These are phyloP conservation scores for Brachypalpus laphriformis DNA, from an alignment of 2,888 invertebrate species.

Conservation along the genomic window DNA sequence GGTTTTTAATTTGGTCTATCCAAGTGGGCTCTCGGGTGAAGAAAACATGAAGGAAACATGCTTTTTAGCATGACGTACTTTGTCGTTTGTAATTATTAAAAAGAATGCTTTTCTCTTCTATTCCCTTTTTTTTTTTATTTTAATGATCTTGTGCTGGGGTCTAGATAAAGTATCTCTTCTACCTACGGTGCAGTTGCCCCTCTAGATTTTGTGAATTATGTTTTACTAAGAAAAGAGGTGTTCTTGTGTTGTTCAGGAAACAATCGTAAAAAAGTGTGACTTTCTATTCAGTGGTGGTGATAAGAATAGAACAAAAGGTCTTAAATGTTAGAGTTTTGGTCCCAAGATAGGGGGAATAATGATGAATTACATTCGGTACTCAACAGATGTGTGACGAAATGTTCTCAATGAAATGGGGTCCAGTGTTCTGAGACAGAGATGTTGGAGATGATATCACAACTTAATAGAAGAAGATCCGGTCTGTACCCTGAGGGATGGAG, in stretches of 20 bases:
- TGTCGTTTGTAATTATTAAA: slow-evolving; percentile 29
- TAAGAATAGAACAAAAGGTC: neutral
- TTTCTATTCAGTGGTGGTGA: neutral
- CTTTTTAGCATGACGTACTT: slow-evolving; percentile 18
- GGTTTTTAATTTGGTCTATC: slow-evolving; percentile 13
- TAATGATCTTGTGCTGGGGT: slow-evolving; percentile 1
- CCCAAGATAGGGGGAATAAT: neutral
- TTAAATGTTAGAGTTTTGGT: neutral
- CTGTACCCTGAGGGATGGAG: no score
- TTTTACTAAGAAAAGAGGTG: neutral
- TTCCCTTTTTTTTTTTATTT: slow-evolving; percentile 8
- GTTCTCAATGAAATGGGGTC: neutral
- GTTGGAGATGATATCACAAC: neutral
- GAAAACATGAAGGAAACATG: slow-evolving; percentile 20
- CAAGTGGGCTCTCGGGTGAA: slow-evolving; percentile 5
- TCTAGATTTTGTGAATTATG: neutral
- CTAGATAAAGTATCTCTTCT: neutral
- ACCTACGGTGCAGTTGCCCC: neutral
- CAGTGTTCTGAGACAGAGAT: neutral
- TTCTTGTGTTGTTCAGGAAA: neutral
- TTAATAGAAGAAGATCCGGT: no score
- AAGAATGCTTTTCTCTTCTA: neutral
- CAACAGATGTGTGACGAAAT: neutral
- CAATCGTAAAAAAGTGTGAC: neutral
- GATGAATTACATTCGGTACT: neutral